Percentiles rank a stretch among this genome's conserved stretches.
phyloP scores from a whole-genome alignment of 2,888 invertebrate species.

The Tyria jacobaeae region DNA sequence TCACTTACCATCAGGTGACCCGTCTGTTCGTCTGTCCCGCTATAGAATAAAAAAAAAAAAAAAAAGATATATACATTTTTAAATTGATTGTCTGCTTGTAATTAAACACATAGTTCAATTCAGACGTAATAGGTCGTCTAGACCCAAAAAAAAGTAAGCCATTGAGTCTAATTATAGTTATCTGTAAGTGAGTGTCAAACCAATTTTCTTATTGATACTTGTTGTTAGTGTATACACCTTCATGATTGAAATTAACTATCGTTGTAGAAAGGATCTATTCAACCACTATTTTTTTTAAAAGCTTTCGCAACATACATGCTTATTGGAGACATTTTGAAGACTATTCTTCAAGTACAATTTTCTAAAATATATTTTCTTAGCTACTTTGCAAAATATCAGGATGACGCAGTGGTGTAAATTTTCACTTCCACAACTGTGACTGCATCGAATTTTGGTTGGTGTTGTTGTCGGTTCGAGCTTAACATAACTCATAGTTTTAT shows the following conservation, averaged over 20 bases:
- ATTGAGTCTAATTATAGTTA: too few relatives aligned
- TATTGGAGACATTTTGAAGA: neutral
- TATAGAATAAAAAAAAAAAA: too few relatives aligned
- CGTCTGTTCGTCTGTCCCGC: too few relatives aligned
- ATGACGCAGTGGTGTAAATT: neutral
- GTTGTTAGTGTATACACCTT: neutral
- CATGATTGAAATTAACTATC: neutral
- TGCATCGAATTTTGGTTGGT: too few relatives aligned
- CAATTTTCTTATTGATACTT: slow-evolving; percentile 23
- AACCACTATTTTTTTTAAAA: too few relatives aligned
- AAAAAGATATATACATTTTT: neutral
- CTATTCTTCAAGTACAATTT: neutral
- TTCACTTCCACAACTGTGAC: neutral
- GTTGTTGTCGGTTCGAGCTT: neutral
- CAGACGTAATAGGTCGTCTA: neutral
- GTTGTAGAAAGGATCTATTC: neutral
- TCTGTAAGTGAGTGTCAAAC: slow-evolving; percentile 1
- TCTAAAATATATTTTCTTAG: neutral
- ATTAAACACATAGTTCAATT: neutral
- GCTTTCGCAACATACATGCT: too few relatives aligned
- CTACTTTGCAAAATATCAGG: too few relatives aligned
- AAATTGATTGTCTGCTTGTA: neutral
- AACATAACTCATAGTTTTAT: neutral
- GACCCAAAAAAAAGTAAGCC: neutral
- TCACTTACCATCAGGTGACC: too few relatives aligned